Conservation (phyloP, 1,140 invertebrate species). For the Anastrepha obliqua region DNA sequence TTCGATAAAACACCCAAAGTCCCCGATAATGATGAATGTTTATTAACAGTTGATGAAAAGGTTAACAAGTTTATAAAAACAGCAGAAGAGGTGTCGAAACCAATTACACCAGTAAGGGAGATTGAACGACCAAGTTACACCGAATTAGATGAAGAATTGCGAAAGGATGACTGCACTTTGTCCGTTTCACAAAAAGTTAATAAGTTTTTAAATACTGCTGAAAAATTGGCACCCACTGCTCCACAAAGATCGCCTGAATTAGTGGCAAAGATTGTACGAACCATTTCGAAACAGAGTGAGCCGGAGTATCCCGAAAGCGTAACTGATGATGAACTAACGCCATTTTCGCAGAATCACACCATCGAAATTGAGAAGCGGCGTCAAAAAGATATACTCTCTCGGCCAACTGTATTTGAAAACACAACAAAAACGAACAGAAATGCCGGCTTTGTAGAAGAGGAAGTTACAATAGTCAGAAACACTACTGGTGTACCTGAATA, state of each 20-base stretch:
- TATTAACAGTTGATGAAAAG: slow-evolving; percentile 81
- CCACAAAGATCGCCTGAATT: slow-evolving; percentile 72
- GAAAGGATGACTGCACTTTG: slow-evolving; percentile 76
- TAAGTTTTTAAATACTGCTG: slow-evolving; percentile 78
- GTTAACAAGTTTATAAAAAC: slow-evolving; percentile 80
- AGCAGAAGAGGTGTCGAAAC: slow-evolving; percentile 77
- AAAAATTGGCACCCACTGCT: slow-evolving; percentile 74
- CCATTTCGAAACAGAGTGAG: slow-evolving; percentile 73
- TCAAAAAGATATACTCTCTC: slow-evolving; percentile 73
- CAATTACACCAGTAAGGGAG: slow-evolving; percentile 73
- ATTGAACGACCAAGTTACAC: slow-evolving; percentile 74
- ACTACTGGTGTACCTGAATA: neutral
- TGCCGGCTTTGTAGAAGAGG: slow-evolving; percentile 48
- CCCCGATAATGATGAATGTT: slow-evolving; percentile 78
- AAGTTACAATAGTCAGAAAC: slow-evolving; percentile 43
- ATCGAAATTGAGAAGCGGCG: slow-evolving; percentile 55
- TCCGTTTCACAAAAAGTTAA: slow-evolving; percentile 79
- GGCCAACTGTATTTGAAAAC: slow-evolving; percentile 72
- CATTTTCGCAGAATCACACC: slow-evolving; percentile 59
- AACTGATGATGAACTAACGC: slow-evolving; percentile 58
- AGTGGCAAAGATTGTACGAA: slow-evolving; percentile 74
- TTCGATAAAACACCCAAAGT: slow-evolving; percentile 72
- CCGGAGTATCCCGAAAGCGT: slow-evolving; percentile 27
- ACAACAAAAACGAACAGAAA: slow-evolving; percentile 55
- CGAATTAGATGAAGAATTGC: slow-evolving; percentile 77